Conservation (phyloP, 2,888 invertebrate species). For the Heliconius cydno region DNA sequence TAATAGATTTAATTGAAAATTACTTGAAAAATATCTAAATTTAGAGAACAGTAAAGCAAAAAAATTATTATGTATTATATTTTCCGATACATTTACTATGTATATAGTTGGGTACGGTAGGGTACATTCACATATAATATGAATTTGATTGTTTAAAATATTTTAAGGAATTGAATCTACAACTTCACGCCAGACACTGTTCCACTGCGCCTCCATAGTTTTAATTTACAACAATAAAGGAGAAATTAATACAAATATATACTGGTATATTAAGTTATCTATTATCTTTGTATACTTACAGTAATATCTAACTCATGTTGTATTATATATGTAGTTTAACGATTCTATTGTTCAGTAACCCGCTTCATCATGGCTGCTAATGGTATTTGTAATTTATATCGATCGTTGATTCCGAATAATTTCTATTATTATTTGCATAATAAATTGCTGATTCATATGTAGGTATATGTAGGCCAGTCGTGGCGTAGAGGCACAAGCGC, state of each 20-base stretch:
- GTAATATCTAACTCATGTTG: neutral
- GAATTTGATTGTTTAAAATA: too few species aligned
- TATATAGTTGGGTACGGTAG: too few species aligned
- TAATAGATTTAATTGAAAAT: neutral
- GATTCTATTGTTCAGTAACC: slow-evolving; percentile 9
- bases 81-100: too few species aligned
- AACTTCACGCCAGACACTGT: too few species aligned
- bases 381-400: slow-evolving; percentile 17
- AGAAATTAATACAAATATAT: neutral
- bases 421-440: slow-evolving; percentile 1
- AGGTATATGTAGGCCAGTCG: neutral
- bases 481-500: too few species aligned
- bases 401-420: slow-evolving; percentile 26
- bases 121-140: too few species aligned
- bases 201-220: too few species aligned
- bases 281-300: neutral
- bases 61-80: neutral
- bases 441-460: neutral
- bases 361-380: slow-evolving; percentile 18
- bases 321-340: slow-evolving; percentile 12
- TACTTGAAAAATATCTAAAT: neutral
- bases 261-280: too few species aligned
- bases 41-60: neutral
- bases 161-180: too few species aligned
- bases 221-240: neutral